Evolutionary conservation across 2,888 invertebrate genomes (phyloP).

Genomic region (Crematogaster levior): DNA sequence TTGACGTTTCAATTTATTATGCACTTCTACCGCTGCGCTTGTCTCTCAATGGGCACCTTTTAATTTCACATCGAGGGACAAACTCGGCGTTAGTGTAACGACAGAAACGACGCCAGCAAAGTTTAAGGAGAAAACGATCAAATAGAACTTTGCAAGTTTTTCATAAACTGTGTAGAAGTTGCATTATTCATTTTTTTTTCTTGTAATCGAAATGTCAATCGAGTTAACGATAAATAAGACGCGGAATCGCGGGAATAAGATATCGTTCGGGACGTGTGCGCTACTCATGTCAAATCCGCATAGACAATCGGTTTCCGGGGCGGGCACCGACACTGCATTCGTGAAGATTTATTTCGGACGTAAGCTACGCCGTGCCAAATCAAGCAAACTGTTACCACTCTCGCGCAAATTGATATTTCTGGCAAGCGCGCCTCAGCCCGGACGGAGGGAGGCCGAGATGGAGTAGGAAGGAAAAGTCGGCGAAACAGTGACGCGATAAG

Average conservation of each 20-base stretch:
- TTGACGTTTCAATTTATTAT: conserved; percentile 30
- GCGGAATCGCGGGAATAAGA: conserved; percentile 22
- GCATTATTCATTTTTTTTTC: not conserved
- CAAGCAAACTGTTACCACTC: conserved; percentile 81
- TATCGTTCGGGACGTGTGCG: conserved; percentile 18
- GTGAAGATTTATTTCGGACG: conserved; percentile 75
- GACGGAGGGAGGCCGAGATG: conserved; percentile 20
- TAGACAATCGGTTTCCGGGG: conserved; percentile 59
- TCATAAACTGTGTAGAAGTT: not conserved
- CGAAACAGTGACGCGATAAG: conserved; percentile 50
- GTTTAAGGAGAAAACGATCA: not conserved
- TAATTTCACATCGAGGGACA: conserved; percentile 30
- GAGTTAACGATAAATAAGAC: conserved; percentile 20
- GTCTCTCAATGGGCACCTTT: conserved; percentile 28
- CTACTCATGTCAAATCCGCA: conserved; percentile 41
- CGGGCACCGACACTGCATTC: conserved; percentile 35
- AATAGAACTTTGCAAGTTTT: not conserved
- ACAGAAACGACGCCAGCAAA: not conserved
- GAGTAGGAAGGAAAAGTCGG: conserved; percentile 23
- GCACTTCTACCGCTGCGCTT: not conserved
- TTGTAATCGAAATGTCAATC: not conserved
- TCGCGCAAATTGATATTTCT: conserved; percentile 81
- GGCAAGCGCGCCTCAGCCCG: conserved; percentile 67
- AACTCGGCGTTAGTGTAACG: conserved; percentile 5
- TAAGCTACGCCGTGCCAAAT: conserved; percentile 75